These are phyloP conservation scores for Alloplasta piceator DNA, from an alignment of 2,888 invertebrate species.

Conservation along the genomic window DNA sequence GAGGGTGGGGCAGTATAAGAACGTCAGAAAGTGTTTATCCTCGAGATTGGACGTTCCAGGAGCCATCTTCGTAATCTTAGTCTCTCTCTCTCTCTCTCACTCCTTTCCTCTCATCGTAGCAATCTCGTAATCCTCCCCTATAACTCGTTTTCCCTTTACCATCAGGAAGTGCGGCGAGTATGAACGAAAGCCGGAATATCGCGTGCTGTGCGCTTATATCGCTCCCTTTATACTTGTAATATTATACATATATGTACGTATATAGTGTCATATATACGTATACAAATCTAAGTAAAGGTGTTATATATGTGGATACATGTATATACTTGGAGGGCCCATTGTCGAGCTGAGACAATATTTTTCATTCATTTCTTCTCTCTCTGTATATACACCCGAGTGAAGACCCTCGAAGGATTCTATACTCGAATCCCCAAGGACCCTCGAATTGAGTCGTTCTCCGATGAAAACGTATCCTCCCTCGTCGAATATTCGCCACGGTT, in stretches of 20 bases:
- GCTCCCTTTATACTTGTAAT: background rate
- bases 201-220: constrained; percentile 2
- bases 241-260: constrained; percentile 18
- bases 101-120: constrained; percentile 74
- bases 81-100: background rate
- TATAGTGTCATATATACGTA: constrained; percentile 1
- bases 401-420: constrained; percentile 36
- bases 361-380: constrained; percentile 71
- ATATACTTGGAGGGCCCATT: constrained; percentile 71
- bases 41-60: constrained; percentile 82
- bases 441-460: constrained; percentile 26
- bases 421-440: constrained; percentile 25
- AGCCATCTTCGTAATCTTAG: constrained; percentile 81
- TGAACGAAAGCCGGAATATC: constrained; percentile 66
- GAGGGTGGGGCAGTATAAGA: constrained; percentile 70
- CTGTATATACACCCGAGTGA: constrained; percentile 15
- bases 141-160: constrained; percentile 75
- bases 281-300: background rate
- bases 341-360: constrained; percentile 76
- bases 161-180: constrained; percentile 70
- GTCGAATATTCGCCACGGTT: constrained; percentile 18
- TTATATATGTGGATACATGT: background rate
- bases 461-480: constrained; percentile 20
- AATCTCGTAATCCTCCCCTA: constrained; percentile 82
- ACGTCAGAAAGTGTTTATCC: constrained; percentile 83